Conservation (phyloP, 2,113 vertebrate genomes). For the Entosphenus tridentatus region DNA sequence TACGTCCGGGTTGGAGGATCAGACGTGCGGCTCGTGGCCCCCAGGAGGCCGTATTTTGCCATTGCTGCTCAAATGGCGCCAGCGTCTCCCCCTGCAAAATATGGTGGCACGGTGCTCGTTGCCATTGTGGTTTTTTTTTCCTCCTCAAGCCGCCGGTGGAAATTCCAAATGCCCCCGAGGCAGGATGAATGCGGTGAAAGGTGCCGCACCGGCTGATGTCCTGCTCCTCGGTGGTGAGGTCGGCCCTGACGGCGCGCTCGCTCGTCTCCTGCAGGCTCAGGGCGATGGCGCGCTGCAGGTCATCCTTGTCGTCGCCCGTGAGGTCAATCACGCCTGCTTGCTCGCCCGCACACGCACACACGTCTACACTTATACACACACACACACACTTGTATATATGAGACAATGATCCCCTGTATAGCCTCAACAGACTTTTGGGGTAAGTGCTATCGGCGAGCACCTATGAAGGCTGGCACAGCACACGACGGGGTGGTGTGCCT, state of each 20-base stretch:
- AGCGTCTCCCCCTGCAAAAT: neutral
- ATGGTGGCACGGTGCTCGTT: constrained; percentile 20
- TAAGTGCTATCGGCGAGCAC: neutral
- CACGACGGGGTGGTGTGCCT: neutral
- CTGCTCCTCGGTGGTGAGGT: constrained; percentile 96
- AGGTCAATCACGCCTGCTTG: constrained; percentile 76
- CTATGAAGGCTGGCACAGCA: neutral
- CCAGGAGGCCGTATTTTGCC: neutral
- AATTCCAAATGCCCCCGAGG: neutral
- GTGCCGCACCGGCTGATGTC: constrained; percentile 77
- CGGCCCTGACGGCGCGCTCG: constrained; percentile 27
- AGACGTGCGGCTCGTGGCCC: neutral
- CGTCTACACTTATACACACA: neutral
- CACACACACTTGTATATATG: neutral
- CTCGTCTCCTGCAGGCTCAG: constrained; percentile 38
- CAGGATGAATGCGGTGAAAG: constrained; percentile 10
- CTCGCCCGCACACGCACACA: constrained; percentile 12
- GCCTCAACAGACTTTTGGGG: neutral
- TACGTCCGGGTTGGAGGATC: too few relatives aligned
- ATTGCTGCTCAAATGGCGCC: neutral
- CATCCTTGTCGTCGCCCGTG: constrained; percentile 29
- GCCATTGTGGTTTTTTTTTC: constrained; percentile 30
- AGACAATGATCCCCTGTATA: neutral
- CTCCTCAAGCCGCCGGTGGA: neutral
- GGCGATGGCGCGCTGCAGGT: constrained; percentile 23